Percentiles rank a stretch among this genome's conserved stretches.
Conservation (phyloP, 2,113 vertebrate genomes). For the Onychostoma macrolepis region DNA sequence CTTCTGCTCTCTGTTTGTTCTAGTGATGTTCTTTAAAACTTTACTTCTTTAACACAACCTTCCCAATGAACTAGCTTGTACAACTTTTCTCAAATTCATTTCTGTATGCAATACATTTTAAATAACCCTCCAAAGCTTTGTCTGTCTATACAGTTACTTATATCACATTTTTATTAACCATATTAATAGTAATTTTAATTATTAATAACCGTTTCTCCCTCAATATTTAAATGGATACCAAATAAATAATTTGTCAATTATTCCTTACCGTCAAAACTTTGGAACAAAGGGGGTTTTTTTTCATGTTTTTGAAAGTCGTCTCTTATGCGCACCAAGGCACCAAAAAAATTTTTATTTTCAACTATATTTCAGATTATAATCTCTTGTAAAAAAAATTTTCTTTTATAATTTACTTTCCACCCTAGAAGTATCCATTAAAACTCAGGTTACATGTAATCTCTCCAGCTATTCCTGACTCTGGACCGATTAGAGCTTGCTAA, state of each 20-base stretch:
- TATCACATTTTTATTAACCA: neutral
- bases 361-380: neutral
- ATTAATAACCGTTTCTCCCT: too few relatives aligned
- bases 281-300: too few relatives aligned
- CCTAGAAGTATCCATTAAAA: neutral
- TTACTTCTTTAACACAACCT: neutral
- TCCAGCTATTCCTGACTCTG: conserved; percentile 16
- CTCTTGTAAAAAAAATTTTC: neutral
- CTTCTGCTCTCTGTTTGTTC: conserved; percentile 52
- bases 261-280: too few relatives aligned
- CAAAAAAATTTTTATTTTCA: too few relatives aligned
- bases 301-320: too few relatives aligned
- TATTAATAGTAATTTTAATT: too few relatives aligned
- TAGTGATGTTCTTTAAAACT: conserved; percentile 42
- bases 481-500: neutral
- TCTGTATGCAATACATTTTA: neutral
- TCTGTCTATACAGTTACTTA: neutral
- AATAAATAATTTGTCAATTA: too few relatives aligned
- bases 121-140: neutral
- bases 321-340: too few relatives aligned
- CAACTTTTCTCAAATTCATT: neutral
- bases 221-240: too few relatives aligned
- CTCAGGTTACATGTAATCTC: neutral
- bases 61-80: too few relatives aligned
- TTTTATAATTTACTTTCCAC: neutral